Evolutionary conservation across 2,113 vertebrate species (phyloP), one percentile per base, ranked within the genome.

Genomic region (Centropus unirufus): DNA sequence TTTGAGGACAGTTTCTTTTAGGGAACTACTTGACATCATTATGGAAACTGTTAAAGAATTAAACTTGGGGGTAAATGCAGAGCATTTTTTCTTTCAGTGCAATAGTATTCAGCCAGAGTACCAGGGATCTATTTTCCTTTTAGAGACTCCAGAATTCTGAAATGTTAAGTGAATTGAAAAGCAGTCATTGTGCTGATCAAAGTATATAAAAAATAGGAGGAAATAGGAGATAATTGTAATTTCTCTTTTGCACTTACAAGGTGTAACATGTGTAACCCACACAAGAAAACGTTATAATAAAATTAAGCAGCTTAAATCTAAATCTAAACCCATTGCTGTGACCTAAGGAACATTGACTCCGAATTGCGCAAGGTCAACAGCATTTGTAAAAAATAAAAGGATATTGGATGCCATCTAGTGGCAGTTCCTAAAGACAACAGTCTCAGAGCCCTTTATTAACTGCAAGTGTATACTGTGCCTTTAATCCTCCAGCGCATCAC

Each of bases 331-430:
- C 18, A 8, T 9, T 7, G 2, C n/a, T n/a, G 2, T 6, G 63
- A 51, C 15, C 54, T 61, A 51, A 55, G 3, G 88, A 66, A 5
- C 30, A 21, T 8, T 1, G 29, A n/a, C 40, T 30, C 27, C 39
- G 74, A 49, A 5, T 14, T 1, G 6, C 42, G 3, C 52, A 14
- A 40, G 54, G 39, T 12, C 12, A 83, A 52, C 59, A 21, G 12
- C 32, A 14, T 42, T 17, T 12, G 46, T 30, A 15, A 49, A 54
- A 85, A 58, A 78, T 63, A 81, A 77, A 93, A 95, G 96, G 95
- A 54, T 92, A 67, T 97, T 94, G 97, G 3, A 49, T 96, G 96
- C 98, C 98, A 98, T 97, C 98, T 98, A 96, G 97, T 97, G 97
- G 97, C 67, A 24, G 10, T 0, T 66, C 47, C 10, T 9, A 62